These are phyloP conservation scores for Dipodomys stephensi DNA, from an alignment of 2,113 vertebrate genomes.

Conservation along the genomic window DNA sequence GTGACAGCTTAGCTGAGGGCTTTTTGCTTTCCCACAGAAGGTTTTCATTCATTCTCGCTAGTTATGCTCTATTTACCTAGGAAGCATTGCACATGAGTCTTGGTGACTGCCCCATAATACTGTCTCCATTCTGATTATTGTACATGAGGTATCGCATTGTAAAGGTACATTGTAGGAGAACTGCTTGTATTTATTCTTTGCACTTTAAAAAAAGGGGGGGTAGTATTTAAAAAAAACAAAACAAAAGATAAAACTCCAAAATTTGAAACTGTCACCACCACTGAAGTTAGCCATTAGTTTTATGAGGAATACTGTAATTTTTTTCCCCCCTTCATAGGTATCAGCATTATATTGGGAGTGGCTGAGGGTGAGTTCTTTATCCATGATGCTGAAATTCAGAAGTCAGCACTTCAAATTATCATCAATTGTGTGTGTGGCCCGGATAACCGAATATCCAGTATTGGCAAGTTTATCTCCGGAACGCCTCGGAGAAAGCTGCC, in stretches of 20 bases:
- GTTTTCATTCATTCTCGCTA: slow-evolving; percentile 40
- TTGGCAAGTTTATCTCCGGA: slow-evolving; percentile 97
- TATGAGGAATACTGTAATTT: slow-evolving; percentile 14
- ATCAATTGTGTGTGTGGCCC: slow-evolving; percentile 99
- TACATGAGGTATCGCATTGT: neutral
- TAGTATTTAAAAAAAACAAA: neutral
- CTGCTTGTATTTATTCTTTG: neutral
- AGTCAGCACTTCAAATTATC: slow-evolving; percentile 98
- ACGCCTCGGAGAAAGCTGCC: slow-evolving; percentile 95
- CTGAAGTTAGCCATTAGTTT: slow-evolving; percentile 25
- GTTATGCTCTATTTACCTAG: slow-evolving; percentile 19
- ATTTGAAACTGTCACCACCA: neutral
- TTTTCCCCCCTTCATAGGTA: slow-evolving; percentile 86
- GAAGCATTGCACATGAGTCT: slow-evolving; percentile 22
- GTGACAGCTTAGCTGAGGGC: neutral
- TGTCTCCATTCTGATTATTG: neutral
- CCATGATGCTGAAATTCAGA: slow-evolving; percentile 99
- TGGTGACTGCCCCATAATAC: neutral
- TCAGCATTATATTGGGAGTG: slow-evolving; percentile 98
- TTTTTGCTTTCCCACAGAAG: neutral
- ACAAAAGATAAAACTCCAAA: neutral
- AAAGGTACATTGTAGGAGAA: slow-evolving; percentile 7
- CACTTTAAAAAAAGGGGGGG: neutral
- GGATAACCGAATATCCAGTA: slow-evolving; percentile 96
- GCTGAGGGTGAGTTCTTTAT: slow-evolving; percentile 99